Evolutionary conservation across 1,140 invertebrate species (phyloP), one percentile per base, ranked within the genome.

Genomic region (Drosophila ambigua): DNA sequence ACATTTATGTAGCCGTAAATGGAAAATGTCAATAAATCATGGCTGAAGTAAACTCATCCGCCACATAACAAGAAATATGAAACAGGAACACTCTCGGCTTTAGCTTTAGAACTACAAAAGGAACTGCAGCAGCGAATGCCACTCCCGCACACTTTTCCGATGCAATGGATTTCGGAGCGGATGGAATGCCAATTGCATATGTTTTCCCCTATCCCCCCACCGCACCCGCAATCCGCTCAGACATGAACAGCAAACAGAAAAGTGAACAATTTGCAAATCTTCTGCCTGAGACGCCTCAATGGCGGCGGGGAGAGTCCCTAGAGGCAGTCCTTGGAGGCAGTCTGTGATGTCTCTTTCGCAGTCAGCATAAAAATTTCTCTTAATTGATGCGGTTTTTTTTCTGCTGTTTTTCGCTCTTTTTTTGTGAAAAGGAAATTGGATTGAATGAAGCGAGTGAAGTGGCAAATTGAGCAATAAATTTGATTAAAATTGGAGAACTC

Each of bases 11-110:
- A 72, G 76, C 76, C 76, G 79, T 89, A 83, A 88, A 88, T 88
- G 83, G 83, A 83, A 83, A 89, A 88, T 89, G 83, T 89, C 84
- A 88, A 88, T 88, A 88, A 88, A 88, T 88, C 84, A 88, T 72
- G 65, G 50, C 53, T 62, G 13, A 58, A 39, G 79, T 20, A 20
- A 20, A 20, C 20, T 20, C 20, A 20, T 20, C 20, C 65, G 7
- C 54, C 44, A 75, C 58, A 57, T 31, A 71, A 75, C 72, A 53
- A 75, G 61, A 46, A 59, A 75, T 49, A 59, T 65, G 51, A 53
- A 64, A 60, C 66, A 88, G 83, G 75, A 88, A 85, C 77, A 88
- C 49, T 69, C 82, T 20, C 2, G 2, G 20, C 20, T 20, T 20
- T 20, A 2, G 20, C 20, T 20, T 20, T 20, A 2, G 20, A 20